These are phyloP conservation scores for Scaptomyza parva DNA, from an alignment of 2,888 invertebrate genomes.

Conservation along the genomic window DNA sequence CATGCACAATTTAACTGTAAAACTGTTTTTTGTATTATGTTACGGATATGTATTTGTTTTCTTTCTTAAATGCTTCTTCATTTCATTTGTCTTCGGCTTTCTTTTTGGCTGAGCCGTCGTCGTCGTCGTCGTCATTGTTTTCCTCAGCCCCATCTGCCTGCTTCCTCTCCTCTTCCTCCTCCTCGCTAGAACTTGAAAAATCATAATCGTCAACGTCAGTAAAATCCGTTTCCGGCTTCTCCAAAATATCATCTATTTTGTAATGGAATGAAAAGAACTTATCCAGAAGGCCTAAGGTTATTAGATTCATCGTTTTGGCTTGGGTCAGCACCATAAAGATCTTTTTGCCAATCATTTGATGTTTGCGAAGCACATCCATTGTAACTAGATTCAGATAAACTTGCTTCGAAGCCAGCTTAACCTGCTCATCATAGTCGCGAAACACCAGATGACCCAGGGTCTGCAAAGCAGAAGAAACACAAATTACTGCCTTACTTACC, in stretches of 20 bases:
- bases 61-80: slow-evolving; percentile 14
- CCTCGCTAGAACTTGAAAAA: too few relatives aligned
- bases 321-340: slow-evolving; percentile 31
- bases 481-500: neutral
- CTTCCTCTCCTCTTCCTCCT: neutral
- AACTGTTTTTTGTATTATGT: slow-evolving; percentile 11
- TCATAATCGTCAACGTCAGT: neutral
- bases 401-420: neutral
- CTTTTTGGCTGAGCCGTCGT: neutral
- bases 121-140: neutral
- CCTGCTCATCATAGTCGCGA: slow-evolving; percentile 21
- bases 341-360: slow-evolving; percentile 34
- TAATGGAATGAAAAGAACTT: slow-evolving; percentile 25
- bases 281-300: slow-evolving; percentile 8
- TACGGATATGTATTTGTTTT: neutral
- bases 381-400: neutral
- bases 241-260: neutral
- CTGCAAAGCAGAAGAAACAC: slow-evolving; percentile 14
- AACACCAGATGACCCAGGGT: slow-evolving; percentile 37
- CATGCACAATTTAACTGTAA: slow-evolving; percentile 59
- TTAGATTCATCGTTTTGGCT: slow-evolving; percentile 9
- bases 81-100: too few relatives aligned
- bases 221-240: neutral
- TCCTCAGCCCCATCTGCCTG: neutral
- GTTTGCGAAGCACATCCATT: slow-evolving; percentile 14